phyloP scores from a whole-genome alignment of 2,888 invertebrate genomes.

The Glaucopsyche alexis region DNA sequence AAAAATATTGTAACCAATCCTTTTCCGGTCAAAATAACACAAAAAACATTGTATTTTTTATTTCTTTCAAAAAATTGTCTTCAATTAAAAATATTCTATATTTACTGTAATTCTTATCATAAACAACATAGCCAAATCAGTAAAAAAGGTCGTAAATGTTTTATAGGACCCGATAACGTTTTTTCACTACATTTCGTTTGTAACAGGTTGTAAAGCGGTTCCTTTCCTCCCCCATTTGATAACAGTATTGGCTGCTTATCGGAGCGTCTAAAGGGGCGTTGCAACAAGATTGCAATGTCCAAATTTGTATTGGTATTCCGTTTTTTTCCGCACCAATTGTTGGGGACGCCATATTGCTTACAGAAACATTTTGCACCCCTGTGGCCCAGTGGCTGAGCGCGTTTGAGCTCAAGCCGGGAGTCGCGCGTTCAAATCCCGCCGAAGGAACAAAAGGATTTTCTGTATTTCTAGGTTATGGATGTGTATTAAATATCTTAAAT shows the following conservation, averaged over 20 bases:
- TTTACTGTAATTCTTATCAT: not conserved
- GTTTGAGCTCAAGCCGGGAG: too few relatives aligned
- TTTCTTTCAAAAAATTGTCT: not conserved
- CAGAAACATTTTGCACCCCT: too few relatives aligned
- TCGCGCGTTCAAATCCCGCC: too few relatives aligned
- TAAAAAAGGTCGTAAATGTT: constrained; percentile 1
- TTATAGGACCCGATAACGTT: constrained; percentile 10
- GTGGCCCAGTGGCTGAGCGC: too few relatives aligned
- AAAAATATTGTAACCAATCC: too few relatives aligned
- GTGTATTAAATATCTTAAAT: too few relatives aligned
- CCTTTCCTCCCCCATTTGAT: constrained; percentile 44
- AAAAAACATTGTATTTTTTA: too few relatives aligned
- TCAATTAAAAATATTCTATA: not conserved
- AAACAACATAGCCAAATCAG: not conserved
- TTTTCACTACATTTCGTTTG: constrained; percentile 17
- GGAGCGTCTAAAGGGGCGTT: constrained; percentile 49
- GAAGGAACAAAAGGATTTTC: too few relatives aligned
- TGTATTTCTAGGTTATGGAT: too few relatives aligned
- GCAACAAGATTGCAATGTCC: constrained; percentile 60
- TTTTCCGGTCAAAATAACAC: too few relatives aligned
- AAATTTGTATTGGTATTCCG: constrained; percentile 59
- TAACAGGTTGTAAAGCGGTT: constrained; percentile 25
- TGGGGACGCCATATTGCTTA: constrained; percentile 29
- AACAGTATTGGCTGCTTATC: constrained; percentile 52
- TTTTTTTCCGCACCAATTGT: constrained; percentile 48